Evolutionary conservation across 2,888 invertebrate species (phyloP).

Genomic region (Craniophora ligustri): DNA sequence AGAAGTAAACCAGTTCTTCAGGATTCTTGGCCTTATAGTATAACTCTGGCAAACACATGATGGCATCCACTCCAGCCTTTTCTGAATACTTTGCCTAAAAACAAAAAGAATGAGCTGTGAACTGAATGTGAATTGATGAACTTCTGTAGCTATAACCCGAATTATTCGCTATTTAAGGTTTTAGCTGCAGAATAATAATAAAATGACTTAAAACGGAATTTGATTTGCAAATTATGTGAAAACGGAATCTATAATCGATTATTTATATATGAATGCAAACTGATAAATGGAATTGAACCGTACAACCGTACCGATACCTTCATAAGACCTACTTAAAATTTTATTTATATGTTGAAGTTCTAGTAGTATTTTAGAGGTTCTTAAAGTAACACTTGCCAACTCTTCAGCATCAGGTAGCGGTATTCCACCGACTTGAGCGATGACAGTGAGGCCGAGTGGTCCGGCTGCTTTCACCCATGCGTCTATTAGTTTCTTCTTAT

Average conservation of each 20-base stretch:
- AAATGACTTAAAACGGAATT: too few relatives aligned
- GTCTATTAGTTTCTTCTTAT: conserved; percentile 42
- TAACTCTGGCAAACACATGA: background rate
- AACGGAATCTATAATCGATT: too few relatives aligned
- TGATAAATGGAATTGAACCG: too few relatives aligned
- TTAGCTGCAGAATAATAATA: too few relatives aligned
- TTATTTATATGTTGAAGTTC: too few relatives aligned
- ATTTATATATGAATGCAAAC: too few relatives aligned
- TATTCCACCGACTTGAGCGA: conserved; percentile 92
- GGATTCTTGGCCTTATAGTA: background rate
- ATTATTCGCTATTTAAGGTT: too few relatives aligned
- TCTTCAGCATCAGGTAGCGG: conserved; percentile 76
- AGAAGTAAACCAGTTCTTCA: background rate
- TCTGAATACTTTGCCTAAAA: background rate
- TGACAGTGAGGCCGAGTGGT: conserved; percentile 66
- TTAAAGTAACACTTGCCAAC: conserved; percentile 28
- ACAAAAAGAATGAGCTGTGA: background rate
- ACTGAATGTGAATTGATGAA: too few relatives aligned
- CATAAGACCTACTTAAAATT: too few relatives aligned
- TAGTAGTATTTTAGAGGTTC: background rate
- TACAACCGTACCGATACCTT: too few relatives aligned
- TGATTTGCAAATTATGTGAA: too few relatives aligned
- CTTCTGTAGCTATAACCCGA: too few relatives aligned
- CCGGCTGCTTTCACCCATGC: conserved; percentile 42
- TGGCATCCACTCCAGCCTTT: background rate